phyloP scores from a whole-genome alignment of 2,113 vertebrate genomes.

The Cynopterus brachyotis region DNA sequence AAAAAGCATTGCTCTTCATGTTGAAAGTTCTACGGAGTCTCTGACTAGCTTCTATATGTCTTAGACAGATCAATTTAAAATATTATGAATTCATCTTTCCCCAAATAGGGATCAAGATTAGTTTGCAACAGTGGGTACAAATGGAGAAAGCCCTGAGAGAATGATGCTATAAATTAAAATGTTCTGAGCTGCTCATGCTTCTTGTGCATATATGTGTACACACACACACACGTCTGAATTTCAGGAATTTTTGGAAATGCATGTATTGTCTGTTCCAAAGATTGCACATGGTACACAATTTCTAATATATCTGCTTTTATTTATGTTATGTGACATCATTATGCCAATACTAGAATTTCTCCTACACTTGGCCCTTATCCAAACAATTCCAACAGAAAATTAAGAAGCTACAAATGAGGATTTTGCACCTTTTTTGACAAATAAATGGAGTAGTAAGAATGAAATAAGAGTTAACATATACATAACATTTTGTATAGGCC shows the following conservation, averaged over 20 bases:
- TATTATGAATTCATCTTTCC: constrained; percentile 20
- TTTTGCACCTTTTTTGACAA: background rate
- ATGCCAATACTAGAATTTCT: background rate
- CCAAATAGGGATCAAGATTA: constrained; percentile 32
- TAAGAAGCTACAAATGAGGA: background rate
- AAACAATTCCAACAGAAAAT: background rate
- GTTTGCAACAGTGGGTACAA: background rate
- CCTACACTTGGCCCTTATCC: background rate
- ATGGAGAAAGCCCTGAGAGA: constrained; percentile 57
- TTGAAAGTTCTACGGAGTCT: background rate
- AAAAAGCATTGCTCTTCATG: background rate
- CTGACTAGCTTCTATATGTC: background rate
- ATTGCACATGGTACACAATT: background rate
- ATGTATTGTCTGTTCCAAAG: background rate
- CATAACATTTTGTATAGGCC: background rate
- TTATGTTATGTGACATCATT: background rate
- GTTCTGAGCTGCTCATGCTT: background rate
- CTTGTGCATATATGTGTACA: background rate
- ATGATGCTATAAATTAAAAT: constrained; percentile 57
- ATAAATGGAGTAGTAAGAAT: background rate
- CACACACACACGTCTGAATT: background rate
- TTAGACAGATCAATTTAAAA: background rate
- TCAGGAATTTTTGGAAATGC: background rate
- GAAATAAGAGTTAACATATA: background rate
- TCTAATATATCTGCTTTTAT: background rate